Conservation (phyloP, 2,888 invertebrate species). For the Tinea pellionella region DNA sequence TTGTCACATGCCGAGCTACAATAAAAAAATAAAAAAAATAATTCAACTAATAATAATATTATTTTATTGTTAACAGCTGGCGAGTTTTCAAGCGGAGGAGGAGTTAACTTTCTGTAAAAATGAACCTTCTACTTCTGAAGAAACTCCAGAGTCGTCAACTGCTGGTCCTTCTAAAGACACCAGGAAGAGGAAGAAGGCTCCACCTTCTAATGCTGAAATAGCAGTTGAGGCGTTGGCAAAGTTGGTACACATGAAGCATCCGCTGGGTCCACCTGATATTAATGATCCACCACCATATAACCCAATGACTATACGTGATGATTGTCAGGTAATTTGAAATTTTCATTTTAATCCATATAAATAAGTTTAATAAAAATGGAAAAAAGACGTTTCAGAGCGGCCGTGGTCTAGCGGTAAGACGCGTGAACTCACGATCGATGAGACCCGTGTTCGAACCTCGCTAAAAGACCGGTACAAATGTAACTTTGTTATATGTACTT, state of each 20-base stretch:
- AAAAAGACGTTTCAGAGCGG: too few relatives aligned
- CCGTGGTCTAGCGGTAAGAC: too few relatives aligned
- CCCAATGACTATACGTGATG: slow-evolving; percentile 43
- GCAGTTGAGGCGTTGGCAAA: slow-evolving; percentile 47
- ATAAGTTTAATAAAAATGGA: too few relatives aligned
- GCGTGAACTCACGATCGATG: too few relatives aligned
- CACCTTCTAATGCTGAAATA: slow-evolving; percentile 23
- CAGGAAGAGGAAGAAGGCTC: slow-evolving; percentile 15
- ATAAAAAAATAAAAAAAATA: too few relatives aligned
- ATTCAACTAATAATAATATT: too few relatives aligned
- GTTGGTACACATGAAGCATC: slow-evolving; percentile 31
- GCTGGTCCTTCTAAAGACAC: slow-evolving; percentile 14
- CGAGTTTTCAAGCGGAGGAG: slow-evolving; percentile 58
- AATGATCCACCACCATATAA: slow-evolving; percentile 39
- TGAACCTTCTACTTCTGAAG: not conserved
- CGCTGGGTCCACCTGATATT: slow-evolving; percentile 35
- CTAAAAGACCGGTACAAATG: too few relatives aligned
- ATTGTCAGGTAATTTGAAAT: slow-evolving; percentile 41
- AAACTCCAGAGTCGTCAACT: slow-evolving; percentile 20
- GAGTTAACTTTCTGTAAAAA: slow-evolving; percentile 39
- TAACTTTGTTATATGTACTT: too few relatives aligned
- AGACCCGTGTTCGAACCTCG: too few relatives aligned
- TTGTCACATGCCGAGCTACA: too few relatives aligned
- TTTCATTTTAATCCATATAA: too few relatives aligned
- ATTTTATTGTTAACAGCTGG: slow-evolving; percentile 30